Evolutionary conservation across 1,140 invertebrate species (phyloP).

Genomic region (Anadara kagoshimensis): DNA sequence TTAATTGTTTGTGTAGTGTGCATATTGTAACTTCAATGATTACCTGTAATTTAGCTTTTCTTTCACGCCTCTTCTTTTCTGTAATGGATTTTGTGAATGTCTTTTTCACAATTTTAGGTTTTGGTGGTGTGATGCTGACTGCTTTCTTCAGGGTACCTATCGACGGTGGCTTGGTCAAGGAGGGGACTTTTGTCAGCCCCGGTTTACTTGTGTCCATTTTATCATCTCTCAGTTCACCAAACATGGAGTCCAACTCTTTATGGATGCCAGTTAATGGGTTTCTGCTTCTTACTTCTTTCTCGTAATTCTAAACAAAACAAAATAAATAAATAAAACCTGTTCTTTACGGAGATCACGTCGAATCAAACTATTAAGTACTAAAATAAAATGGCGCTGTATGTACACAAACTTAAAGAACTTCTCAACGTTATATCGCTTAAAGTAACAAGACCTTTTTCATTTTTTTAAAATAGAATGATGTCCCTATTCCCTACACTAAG

Average conservation of each 20-base stretch:
- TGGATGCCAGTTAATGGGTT: conserved; percentile 26
- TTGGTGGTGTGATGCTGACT: background rate
- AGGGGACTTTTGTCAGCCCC: conserved; percentile 13
- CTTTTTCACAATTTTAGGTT: conserved; percentile 1
- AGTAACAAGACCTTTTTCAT: too few relatives aligned
- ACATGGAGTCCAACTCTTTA: conserved; percentile 47
- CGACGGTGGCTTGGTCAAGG: conserved; percentile 26
- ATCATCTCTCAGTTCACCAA: conserved; percentile 34
- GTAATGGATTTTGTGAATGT: background rate
- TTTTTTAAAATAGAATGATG: too few relatives aligned
- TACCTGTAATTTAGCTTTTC: background rate
- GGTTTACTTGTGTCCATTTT: conserved; percentile 3
- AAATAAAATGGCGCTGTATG: too few relatives aligned
- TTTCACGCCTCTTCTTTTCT: conserved; percentile 7
- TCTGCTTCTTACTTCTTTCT: conserved; percentile 46
- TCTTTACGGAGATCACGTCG: too few relatives aligned
- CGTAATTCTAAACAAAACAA: conserved; percentile 34
- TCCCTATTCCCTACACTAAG: too few relatives aligned
- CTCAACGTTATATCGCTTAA: too few relatives aligned
- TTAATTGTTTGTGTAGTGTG: too few relatives aligned
- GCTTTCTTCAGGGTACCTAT: conserved; percentile 10
- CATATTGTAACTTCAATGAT: conserved; percentile 1
- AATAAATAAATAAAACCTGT: background rate
- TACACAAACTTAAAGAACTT: too few relatives aligned
- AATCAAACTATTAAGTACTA: too few relatives aligned